Base-by-base conservation (phyloP, 2,113 vertebrate species). In the Caretta caretta region DNA sequence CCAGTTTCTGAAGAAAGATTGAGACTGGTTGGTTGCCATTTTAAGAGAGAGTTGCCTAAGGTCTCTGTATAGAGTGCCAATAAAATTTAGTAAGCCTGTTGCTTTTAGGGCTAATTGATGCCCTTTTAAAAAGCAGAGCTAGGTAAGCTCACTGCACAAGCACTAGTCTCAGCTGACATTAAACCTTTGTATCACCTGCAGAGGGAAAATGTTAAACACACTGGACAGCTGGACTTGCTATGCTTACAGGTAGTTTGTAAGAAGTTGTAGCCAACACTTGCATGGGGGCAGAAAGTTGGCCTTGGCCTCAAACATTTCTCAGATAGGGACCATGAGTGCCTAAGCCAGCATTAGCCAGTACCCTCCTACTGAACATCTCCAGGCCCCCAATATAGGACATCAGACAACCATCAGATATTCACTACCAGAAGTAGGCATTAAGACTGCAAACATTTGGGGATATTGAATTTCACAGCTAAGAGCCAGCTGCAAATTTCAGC, bases 21-120 rank as follows among this genome's bases (percentile, higher is more conserved):
- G n/a, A 72, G n/a, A 72, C 19, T 72, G 65, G 35, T 20, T 72
- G n/a, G 8, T 72, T 38, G 25, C 29, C 62, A 88, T 72, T 79
- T 96, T 69, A 54, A 27, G 27, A 86, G 53, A 80, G 20, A 81
- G 65, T 94, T 96, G 92, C 84, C 62, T 57, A 90, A 83, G 20
- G 65, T 1, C 2, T 31, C 83, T 78, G 11, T 22, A 4, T 38
- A 29, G 3, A 6, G 5, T 50, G 16, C 69, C 84, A 56, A 80
- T 86, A 79, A 48, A 75, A 69, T 81, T 1, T 25, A 46, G 76
- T 86, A 65, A 72, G 84, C 29, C 9, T 78, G 13, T 42, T 62
- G 57, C 42, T 57, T 54, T 89, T 56, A 92, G 78, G n/a, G 75
- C 87, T 48, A 89, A 56, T 12, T 46, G 29, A 20, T 5, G 29